A percentile compares a stretch with the other conserved stretches of the same genome.
These are phyloP conservation scores for Muscina levida DNA, from an alignment of 2,888 invertebrate species.

Conservation along the genomic window DNA sequence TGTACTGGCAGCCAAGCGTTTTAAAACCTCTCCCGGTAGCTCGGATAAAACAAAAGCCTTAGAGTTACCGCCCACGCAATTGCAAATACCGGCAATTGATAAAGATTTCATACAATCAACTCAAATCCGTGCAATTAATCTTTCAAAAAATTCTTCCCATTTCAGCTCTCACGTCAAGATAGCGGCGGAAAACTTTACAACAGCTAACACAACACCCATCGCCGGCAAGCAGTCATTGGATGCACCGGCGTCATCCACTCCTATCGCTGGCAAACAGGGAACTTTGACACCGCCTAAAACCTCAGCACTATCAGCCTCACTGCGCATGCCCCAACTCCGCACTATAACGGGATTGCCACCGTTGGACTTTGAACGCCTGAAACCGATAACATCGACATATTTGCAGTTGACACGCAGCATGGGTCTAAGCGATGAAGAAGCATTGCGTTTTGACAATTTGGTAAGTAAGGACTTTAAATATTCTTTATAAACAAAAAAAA, in stretches of 20 bases:
- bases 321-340: conserved; percentile 61
- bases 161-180: conserved; percentile 72
- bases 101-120: conserved; percentile 54
- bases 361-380: conserved; percentile 81
- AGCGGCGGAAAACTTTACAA: conserved; percentile 19
- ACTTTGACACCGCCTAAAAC: conserved; percentile 47
- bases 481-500: conserved; percentile 70
- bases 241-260: conserved; percentile 60
- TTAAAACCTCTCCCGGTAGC: conserved; percentile 71
- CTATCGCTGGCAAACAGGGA: conserved; percentile 54
- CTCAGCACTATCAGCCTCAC: not conserved
- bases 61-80: conserved; percentile 21
- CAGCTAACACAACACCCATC: not conserved
- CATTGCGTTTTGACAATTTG: conserved; percentile 83
- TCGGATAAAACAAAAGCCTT: conserved; percentile 55
- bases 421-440: conserved; percentile 84
- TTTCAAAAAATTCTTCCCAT: conserved; percentile 74
- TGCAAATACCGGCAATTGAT: conserved; percentile 50
- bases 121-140: conserved; percentile 74
- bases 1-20: conserved; percentile 51
- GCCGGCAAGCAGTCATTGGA: conserved; percentile 33
- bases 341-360: conserved; percentile 68
- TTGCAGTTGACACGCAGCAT: conserved; percentile 90
- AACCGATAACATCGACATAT: conserved; percentile 94
- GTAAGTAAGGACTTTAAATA: conserved; percentile 81